Percentiles rank a stretch among this genome's conserved stretches.
Evolutionary conservation across 2,113 vertebrate genomes (phyloP).

Genomic region (Clarias macrocephalus): DNA sequence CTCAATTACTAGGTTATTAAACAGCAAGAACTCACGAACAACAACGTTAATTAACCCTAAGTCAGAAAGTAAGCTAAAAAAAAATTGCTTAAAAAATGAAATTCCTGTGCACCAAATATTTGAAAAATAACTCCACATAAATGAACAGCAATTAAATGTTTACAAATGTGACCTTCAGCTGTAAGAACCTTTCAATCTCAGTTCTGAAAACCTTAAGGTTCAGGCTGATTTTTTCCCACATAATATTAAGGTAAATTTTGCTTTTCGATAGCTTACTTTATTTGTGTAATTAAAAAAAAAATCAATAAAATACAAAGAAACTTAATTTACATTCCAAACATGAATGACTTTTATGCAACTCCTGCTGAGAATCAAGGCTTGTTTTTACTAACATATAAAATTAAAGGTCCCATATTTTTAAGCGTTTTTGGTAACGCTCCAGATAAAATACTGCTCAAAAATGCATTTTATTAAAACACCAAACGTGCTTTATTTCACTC

Average conservation of each 20-base stretch:
- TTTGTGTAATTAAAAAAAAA: not conserved
- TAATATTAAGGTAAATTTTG: not conserved
- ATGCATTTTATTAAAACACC: too few species aligned
- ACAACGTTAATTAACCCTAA: not conserved
- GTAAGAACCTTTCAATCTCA: not conserved
- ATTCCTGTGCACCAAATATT: too few species aligned
- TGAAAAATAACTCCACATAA: not conserved
- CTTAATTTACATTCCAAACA: not conserved
- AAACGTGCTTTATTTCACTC: too few species aligned
- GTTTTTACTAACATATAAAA: not conserved
- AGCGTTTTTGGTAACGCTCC: too few species aligned
- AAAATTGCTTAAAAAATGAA: not conserved
- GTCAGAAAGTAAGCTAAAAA: not conserved
- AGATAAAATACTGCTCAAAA: too few species aligned
- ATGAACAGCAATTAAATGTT: not conserved
- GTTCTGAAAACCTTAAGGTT: not conserved
- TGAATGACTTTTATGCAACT: not conserved
- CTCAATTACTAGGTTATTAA: not conserved
- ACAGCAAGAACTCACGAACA: not conserved
- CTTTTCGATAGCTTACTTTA: not conserved
- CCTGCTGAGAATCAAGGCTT: not conserved
- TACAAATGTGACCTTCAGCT: not conserved
- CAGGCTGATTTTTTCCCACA: not conserved
- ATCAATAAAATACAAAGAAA: not conserved
- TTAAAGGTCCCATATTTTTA: not conserved